phyloP scores from a whole-genome alignment of 2,888 invertebrate species.

The Drosophila emarginata region DNA sequence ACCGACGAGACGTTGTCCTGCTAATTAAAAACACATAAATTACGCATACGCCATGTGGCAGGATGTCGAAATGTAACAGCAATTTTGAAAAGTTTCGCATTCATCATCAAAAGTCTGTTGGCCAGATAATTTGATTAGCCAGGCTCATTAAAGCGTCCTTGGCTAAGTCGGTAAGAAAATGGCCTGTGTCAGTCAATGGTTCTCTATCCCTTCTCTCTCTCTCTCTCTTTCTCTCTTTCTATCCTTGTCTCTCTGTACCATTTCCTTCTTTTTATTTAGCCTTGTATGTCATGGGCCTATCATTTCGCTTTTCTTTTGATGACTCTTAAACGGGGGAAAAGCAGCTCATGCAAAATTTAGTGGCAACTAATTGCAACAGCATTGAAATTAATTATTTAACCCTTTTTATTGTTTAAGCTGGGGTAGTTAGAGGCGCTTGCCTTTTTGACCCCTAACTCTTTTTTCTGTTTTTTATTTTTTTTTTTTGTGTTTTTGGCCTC shows the following conservation, averaged over 20 bases:
- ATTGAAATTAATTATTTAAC: slow-evolving; percentile 80
- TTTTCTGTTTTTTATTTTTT: not conserved
- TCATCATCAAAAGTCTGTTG: slow-evolving; percentile 64
- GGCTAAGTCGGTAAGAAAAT: slow-evolving; percentile 22
- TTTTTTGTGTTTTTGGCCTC: slow-evolving; percentile 11
- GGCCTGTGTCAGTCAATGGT: slow-evolving; percentile 39
- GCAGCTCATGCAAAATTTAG: slow-evolving; percentile 78
- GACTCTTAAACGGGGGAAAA: slow-evolving; percentile 32
- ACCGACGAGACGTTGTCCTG: slow-evolving; percentile 30
- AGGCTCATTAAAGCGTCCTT: slow-evolving; percentile 68
- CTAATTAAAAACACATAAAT: slow-evolving; percentile 77
- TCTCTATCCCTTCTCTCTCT: not conserved
- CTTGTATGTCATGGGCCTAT: slow-evolving; percentile 24
- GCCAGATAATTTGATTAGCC: slow-evolving; percentile 75
- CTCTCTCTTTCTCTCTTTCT: not conserved
- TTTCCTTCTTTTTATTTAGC: slow-evolving; percentile 22
- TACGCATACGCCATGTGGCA: slow-evolving; percentile 68
- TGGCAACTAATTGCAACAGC: slow-evolving; percentile 76
- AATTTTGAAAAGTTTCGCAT: slow-evolving; percentile 50
- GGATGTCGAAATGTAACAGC: slow-evolving; percentile 45
- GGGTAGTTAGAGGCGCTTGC: slow-evolving; percentile 46
- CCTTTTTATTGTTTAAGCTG: slow-evolving; percentile 77
- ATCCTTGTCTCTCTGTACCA: not conserved
- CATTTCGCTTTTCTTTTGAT: slow-evolving; percentile 35
- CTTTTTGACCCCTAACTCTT: slow-evolving; percentile 47